phyloP scores from a whole-genome alignment of 2,888 invertebrate species.

The Fragum whitleyi region DNA sequence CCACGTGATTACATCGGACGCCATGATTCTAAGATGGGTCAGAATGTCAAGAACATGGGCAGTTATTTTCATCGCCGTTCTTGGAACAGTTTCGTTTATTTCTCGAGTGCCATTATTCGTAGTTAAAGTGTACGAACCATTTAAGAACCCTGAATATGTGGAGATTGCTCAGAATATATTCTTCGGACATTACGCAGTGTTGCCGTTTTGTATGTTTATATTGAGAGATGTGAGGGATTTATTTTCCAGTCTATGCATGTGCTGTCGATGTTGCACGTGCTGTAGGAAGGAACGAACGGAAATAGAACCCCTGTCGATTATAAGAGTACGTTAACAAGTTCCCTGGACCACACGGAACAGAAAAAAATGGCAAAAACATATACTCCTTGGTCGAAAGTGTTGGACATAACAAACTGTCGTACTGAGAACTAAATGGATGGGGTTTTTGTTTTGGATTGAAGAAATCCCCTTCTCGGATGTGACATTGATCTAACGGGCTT shows the following conservation, averaged over 20 bases:
- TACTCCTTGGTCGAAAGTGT: no score
- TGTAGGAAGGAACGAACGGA: background rate
- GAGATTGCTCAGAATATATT: slow-evolving; percentile 19
- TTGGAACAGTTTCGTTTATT: background rate
- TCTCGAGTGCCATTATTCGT: slow-evolving; percentile 16
- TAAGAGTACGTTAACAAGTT: background rate
- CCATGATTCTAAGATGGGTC: slow-evolving; percentile 18
- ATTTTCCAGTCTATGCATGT: slow-evolving; percentile 21
- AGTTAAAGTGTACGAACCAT: slow-evolving; percentile 9
- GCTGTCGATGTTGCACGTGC: background rate
- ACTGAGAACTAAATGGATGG: no score
- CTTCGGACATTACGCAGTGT: slow-evolving; percentile 12
- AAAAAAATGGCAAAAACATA: background rate
- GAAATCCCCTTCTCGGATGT: no score
- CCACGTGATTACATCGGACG: slow-evolving; percentile 10
- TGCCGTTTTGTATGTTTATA: slow-evolving; percentile 18
- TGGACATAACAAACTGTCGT: no score
- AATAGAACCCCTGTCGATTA: slow-evolving; percentile 2
- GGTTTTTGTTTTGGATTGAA: no score
- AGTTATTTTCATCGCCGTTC: slow-evolving; percentile 1
- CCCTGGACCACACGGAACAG: background rate
- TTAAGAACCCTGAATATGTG: background rate
- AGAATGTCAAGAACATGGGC: slow-evolving; percentile 20
- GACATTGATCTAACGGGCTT: no score
- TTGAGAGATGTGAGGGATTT: slow-evolving; percentile 9